Evolutionary conservation across 2,113 vertebrate species (phyloP), one percentile per base, ranked within the genome.

Genomic region (Lanius collurio): DNA sequence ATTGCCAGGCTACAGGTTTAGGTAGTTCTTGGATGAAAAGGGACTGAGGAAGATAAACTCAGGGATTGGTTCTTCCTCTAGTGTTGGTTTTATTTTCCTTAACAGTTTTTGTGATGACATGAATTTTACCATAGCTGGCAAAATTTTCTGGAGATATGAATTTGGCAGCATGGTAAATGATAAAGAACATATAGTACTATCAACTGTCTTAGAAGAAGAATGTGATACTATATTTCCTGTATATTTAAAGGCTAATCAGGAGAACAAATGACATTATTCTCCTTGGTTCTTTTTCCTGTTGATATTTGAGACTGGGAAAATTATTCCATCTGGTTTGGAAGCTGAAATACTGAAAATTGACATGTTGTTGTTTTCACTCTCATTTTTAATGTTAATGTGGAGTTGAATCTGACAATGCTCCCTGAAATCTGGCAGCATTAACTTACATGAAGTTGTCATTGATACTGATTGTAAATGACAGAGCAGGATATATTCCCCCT

Each of bases 271-370:
- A 35, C 7, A 35, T 44, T 52, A 35, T 83, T 49, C 2, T 78
- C 12, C 14, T 68, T 69, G 11, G 4, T 33, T 53, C 7, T 33
- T 71, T 77, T 65, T 27, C 5, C 11, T 73, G 6, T 50, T 55
- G 35, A 17, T 55, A 73, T 65, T 93, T 89, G 76, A 96, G 73
- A 52, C 9, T 98, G 94, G 53, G 95, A 98, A 98, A 96, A 98
- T 98, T 75, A 98, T 98, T 90, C 90, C 96, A 73, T 88, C 86
- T 77, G 97, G 98, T 88, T 96, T 98, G 18, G 94, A 98, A 89
- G 75, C 90, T 85, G 95, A 96, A 90, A 98, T 98, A 87, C 44
- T 95, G 50, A 63, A 93, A 96, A 97, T 89, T 37, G 71, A 74
- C 93, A 96, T 94, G 97, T 98, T 84, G 47, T 83, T 84, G 44